phyloP scores from a whole-genome alignment of 2,113 vertebrate genomes.

The Oxyura jamaicensis region DNA sequence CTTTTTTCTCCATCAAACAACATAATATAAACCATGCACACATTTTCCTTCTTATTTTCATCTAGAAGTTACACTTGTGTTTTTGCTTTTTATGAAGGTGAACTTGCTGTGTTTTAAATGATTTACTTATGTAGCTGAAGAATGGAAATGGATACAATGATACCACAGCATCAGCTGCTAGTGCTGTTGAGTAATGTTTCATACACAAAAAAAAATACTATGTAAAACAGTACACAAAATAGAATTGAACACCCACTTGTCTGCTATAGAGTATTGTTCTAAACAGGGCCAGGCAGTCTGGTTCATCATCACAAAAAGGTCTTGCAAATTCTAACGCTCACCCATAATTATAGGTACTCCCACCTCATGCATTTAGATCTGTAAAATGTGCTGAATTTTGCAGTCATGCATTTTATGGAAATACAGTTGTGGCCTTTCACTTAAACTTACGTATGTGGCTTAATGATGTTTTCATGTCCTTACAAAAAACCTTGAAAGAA shows the following conservation, averaged over 20 bases:
- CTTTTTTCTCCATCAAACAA: background rate
- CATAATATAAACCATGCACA: accelerated
- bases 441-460: background rate
- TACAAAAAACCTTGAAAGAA: background rate
- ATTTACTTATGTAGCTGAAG: background rate
- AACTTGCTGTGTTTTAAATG: background rate
- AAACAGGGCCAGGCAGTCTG: background rate
- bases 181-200: slow-evolving; percentile 3
- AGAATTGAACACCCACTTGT: background rate
- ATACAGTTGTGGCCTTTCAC: background rate
- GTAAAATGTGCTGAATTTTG: background rate
- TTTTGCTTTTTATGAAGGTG: background rate
- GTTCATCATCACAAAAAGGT: background rate
- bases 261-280: background rate
- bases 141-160: background rate
- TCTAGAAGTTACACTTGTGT: background rate
- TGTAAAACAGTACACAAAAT: slow-evolving; percentile 27
- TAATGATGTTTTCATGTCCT: background rate
- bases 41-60: background rate
- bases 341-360: accelerated
- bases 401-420: background rate
- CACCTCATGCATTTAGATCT: background rate
- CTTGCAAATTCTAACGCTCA: background rate
- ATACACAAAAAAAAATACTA: slow-evolving; percentile 3
- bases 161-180: background rate